Base-by-base conservation (phyloP, 2,113 vertebrate species). In the Bostrychus sinensis region DNA sequence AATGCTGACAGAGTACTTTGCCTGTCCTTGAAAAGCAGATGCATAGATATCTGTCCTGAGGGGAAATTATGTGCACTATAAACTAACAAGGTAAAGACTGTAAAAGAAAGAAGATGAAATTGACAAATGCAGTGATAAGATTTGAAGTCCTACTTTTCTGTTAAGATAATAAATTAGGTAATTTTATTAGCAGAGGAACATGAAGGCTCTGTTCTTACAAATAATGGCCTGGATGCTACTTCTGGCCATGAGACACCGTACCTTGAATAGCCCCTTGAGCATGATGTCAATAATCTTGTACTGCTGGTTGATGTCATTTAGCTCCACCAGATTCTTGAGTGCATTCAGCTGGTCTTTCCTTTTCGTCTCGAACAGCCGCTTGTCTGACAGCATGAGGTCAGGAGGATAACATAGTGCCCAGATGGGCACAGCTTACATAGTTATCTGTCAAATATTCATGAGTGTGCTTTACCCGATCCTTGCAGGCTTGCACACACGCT, bases 211-310 rank as follows among this genome's bases (percentile, higher is more conserved):
- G 60, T 36, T 43, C 6, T 32, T 56, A 34, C 16, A 12, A 4
- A 5, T 20, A 38, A 69, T 19, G 17, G 26, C 30, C 2, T 59
- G 37, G 20, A 43, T 51, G 60, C 28, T 50, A 30, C 57, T 26
- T 28, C 5, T 22, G 39, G 17, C 25, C 6, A 17, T 17, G 34
- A 19, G n/a, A 62, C 51, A 30, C 4, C 5, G 5, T 72, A 99
- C 97, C 94, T 99, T 98, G 78, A 99, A 99, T 39, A 99, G 94
- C 11, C 97, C 97, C 85, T 97, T 97, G 68, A 99, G 94, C 96
- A 99, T 99, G 91, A 99, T 95, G 78, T 99, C 96, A 4, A 99
- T 98, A 86, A 99, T 99, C 91, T 96, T 98, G 89, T 99, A 97
- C 82, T 98, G 96, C 86, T 99, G 97, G 92, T 99, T 96, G 82